A percentile compares a stretch with the other conserved stretches of the same genome.
Evolutionary conservation across 2,113 vertebrate species (phyloP).

Genomic region (Chitala chitala): DNA sequence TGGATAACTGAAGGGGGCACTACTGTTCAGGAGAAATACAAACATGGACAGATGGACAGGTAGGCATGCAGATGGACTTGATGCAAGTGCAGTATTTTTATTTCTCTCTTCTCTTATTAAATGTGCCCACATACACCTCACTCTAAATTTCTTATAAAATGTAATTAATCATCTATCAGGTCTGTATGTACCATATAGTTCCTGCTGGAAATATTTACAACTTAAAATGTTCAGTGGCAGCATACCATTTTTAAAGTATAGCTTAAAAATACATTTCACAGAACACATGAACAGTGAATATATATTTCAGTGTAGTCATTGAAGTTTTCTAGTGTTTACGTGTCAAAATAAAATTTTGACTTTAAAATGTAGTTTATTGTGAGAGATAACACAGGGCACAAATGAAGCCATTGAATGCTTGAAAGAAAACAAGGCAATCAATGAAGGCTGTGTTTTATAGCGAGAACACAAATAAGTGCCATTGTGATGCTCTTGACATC

Average conservation of each 20-base stretch:
- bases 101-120: background rate
- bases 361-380: background rate
- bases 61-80: background rate
- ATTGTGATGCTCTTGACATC: background rate
- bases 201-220: background rate
- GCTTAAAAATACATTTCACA: background rate
- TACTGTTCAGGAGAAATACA: background rate
- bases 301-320: background rate
- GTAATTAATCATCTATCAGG: too few relatives aligned
- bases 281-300: background rate
- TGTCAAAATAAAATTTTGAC: background rate
- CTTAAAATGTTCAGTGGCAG: background rate
- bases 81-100: background rate
- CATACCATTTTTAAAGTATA: background rate
- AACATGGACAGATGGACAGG: background rate
- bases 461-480: background rate
- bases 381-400: background rate
- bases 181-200: background rate
- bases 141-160: too few relatives aligned
- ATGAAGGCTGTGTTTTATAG: background rate
- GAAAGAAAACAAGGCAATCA: background rate
- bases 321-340: background rate
- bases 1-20: background rate
- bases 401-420: background rate
- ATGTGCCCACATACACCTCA: too few relatives aligned